Percentiles rank a stretch among this genome's conserved stretches.
Conservation (phyloP, 2,888 invertebrate species). For the Phalera bucephala region DNA sequence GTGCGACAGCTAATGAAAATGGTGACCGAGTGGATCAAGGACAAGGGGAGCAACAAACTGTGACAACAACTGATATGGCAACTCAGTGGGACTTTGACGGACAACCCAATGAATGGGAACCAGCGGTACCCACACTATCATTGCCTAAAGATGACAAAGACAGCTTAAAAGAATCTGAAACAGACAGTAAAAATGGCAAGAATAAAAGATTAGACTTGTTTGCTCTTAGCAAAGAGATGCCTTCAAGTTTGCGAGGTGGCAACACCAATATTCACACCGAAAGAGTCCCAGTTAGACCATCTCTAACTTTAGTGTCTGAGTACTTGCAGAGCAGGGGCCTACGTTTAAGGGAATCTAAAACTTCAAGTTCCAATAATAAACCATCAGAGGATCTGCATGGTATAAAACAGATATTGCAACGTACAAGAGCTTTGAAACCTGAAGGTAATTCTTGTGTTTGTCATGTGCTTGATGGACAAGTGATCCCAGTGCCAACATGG, state of each 20-base stretch:
- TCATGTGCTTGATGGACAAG: constrained; percentile 64
- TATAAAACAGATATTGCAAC: constrained; percentile 63
- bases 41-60: constrained; percentile 18
- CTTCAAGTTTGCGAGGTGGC: constrained; percentile 60
- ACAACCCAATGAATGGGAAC: constrained; percentile 56
- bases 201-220: constrained; percentile 60
- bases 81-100: constrained; percentile 66
- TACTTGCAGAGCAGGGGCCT: constrained; percentile 67
- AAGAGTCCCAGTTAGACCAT: constrained; percentile 41
- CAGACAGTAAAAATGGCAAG: constrained; percentile 46
- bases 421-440: constrained; percentile 50
- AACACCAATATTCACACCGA: constrained; percentile 33
- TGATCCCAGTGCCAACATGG: constrained; percentile 68
- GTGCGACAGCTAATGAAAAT: constrained; percentile 21
- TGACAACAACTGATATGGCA: constrained; percentile 56
- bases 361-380: constrained; percentile 36
- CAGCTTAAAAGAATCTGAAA: constrained; percentile 41
- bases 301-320: constrained; percentile 66
- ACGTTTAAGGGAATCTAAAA: constrained; percentile 53
- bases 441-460: constrained; percentile 68
- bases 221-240: constrained; percentile 76
- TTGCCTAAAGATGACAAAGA: constrained; percentile 54
- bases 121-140: constrained; percentile 49
- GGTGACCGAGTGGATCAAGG: constrained; percentile 22
- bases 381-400: constrained; percentile 54